Percentiles rank a stretch among this genome's conserved stretches.
These are phyloP conservation scores for Agonopterix subpropinquella DNA, from an alignment of 2,888 invertebrate species.

Conservation along the genomic window DNA sequence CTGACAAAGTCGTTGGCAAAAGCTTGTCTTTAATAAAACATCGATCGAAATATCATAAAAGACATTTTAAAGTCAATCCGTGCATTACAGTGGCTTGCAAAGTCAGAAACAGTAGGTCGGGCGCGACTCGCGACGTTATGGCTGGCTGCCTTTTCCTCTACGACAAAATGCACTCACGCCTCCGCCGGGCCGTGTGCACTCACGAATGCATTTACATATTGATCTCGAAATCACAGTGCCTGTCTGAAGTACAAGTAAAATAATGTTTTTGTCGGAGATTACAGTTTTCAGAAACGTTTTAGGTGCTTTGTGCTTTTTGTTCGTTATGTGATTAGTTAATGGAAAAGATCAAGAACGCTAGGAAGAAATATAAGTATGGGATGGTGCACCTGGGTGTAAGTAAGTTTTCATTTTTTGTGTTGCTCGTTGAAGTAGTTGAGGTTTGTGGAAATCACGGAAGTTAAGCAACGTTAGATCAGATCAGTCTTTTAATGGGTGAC, in stretches of 20 bases:
- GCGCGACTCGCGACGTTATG: conserved; percentile 22
- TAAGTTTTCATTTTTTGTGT: too few species aligned
- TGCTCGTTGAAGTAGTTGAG: too few species aligned
- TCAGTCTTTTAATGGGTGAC: too few species aligned
- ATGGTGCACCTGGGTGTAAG: too few species aligned
- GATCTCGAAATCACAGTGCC: conserved; percentile 58
- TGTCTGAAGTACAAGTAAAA: conserved; percentile 49
- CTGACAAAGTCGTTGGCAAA: too few species aligned
- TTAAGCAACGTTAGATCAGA: too few species aligned
- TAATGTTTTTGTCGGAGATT: conserved; percentile 25
- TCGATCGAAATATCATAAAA: background rate
- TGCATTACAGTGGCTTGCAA: conserved; percentile 23
- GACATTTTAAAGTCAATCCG: background rate
- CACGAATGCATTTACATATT: conserved; percentile 67
- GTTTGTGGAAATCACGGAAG: too few species aligned
- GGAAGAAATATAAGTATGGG: too few species aligned
- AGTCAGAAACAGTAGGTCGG: conserved; percentile 41
- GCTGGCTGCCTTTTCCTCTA: conserved; percentile 41
- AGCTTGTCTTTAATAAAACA: too few species aligned
- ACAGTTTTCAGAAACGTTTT: background rate
- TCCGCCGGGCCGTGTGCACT: conserved; percentile 40
- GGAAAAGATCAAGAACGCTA: too few species aligned
- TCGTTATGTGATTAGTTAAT: too few species aligned
- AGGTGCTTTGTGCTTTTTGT: too few species aligned
- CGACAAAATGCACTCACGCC: conserved; percentile 68